Percentiles rank a stretch among this genome's conserved stretches.
Evolutionary conservation across 2,888 invertebrate genomes (phyloP).

Genomic region (Cataglyphis livida): DNA sequence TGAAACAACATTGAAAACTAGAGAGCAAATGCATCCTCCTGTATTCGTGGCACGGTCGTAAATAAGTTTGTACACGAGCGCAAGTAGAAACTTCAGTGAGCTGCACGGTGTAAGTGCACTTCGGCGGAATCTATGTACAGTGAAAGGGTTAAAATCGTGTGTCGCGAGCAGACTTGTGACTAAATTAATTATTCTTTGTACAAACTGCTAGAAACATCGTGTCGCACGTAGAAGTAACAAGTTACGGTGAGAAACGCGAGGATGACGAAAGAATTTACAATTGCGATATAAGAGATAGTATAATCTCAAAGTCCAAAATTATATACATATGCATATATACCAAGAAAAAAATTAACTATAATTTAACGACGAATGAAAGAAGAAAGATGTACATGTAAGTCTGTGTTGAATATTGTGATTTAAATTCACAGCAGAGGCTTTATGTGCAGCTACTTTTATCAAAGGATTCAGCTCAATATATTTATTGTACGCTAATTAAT

Average conservation of each 20-base stretch:
- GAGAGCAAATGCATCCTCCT: constrained; percentile 41
- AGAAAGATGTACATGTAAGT: background rate
- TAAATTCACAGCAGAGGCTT: constrained; percentile 16
- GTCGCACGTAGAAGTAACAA: background rate
- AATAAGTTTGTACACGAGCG: constrained; percentile 49
- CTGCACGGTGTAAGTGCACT: constrained; percentile 42
- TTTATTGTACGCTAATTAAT: constrained; percentile 41
- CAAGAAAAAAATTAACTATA: background rate
- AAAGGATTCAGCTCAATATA: constrained; percentile 17
- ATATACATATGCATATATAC: background rate
- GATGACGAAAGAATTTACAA: background rate
- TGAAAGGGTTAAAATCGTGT: constrained; percentile 51
- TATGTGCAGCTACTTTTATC: constrained; percentile 13
- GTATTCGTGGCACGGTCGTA: constrained; percentile 48
- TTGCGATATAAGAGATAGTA: background rate
- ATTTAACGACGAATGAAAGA: constrained; percentile 13
- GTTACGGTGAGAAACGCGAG: background rate
- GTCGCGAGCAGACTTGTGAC: constrained; percentile 43
- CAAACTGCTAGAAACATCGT: constrained; percentile 35
- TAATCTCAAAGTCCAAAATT: background rate
- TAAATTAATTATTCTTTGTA: constrained; percentile 55
- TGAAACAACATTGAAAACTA: constrained; percentile 41
- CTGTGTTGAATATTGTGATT: background rate
- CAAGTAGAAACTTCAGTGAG: constrained; percentile 48
- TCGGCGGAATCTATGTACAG: constrained; percentile 40